Evolutionary conservation across 1,140 invertebrate species (phyloP), one percentile per base, ranked within the genome.

Genomic region (Homarus americanus): DNA sequence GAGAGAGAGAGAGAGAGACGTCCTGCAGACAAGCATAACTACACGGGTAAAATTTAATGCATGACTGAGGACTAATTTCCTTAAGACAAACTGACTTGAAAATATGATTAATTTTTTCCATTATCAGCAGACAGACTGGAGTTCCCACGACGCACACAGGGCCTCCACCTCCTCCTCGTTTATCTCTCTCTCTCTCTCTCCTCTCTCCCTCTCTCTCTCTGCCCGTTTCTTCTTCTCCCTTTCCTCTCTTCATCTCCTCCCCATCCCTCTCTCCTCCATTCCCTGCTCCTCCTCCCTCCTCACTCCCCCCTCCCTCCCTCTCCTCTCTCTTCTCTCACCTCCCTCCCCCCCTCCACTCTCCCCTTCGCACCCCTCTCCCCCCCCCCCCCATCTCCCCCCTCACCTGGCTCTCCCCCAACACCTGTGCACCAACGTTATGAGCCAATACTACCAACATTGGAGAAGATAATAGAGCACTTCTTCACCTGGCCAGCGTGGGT

Each of bases 401-500:
- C 79, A n/a, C n/a, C n/a, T n/a, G n/a, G n/a, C 44, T 44, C 79
- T 63, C 53, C 44, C 38, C 58, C 38, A 17, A 36, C 82, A 44
- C 82, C 32, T 69, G 34, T 72, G n/a, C 36, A 15, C 24, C 63
- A 82, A 82, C 80, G 69, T 82, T 82, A 82, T 66, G 80, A 66
- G 28, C 80, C 80, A 82, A 82, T 82, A 82, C 49, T 63, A 82
- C 28, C 80, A 82, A 66, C 80, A 82, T 66, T 34, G 80, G 41
- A 63, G 63, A 34, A 82, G 80, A 82, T 82, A 82, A 82, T 82
- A 41, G 80, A 82, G 79, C 53, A 82, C n/a, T 82, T 82, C 49
- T 49, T 82, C 79, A 82, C 49, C 10, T 20, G 44, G 79, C n/a
- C 17, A 20, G 24, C 10, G 24, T 15, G 53, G 53, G 53, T 58